Base-by-base conservation (phyloP, 1,140 invertebrate genomes). In the Drosophila micromelanica region DNA sequence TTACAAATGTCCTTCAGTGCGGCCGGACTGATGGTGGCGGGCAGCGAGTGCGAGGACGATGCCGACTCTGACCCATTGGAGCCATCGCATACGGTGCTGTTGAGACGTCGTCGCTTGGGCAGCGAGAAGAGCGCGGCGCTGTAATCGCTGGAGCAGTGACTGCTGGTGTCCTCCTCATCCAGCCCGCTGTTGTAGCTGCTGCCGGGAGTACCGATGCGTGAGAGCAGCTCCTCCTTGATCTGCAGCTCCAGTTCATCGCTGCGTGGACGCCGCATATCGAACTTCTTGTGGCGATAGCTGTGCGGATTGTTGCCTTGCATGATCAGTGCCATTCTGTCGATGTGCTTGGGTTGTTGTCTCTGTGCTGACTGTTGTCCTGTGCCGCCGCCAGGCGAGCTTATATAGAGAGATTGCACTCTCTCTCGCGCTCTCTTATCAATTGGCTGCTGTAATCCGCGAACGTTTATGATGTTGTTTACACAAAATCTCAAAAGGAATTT, bases 241-340 rank as follows among this genome's bases (percentile, higher is more conserved):
- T 37, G 51, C 3, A 76, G 49, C 27, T 73, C 67, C 2, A 20
- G 23, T 15, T 68, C 68, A 0, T 38, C 32, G 4, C 48, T 46
- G 13, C 52, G 40, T 15, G 54, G 55, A 15, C 77, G 57, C 3
- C 37, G 15, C 43, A 77, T 30, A 48, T 90, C 90, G 37, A 91
- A 91, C 71, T 91, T 91, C 45, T 91, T 91, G 72, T 91, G 90
- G 13, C 77, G 85, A 76, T 91, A 91, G 45, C 45, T 54, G 9
- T 17, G 13, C 9, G 49, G 32, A 37, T 37, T 52, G 49, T 17
- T 56, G 20, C n/a, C 60, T 23, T 70, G 35, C 46, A 55, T 57
- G 17, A 45, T 60, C 15, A 49, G 9, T 20, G 71, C 43, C 64
- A 69, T 67, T 4, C 1, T 13, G 17, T 43, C 13, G 45, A 35